Base-by-base conservation (phyloP, 2,797 vertebrate species). In the Acanthopagrus latus region DNA sequence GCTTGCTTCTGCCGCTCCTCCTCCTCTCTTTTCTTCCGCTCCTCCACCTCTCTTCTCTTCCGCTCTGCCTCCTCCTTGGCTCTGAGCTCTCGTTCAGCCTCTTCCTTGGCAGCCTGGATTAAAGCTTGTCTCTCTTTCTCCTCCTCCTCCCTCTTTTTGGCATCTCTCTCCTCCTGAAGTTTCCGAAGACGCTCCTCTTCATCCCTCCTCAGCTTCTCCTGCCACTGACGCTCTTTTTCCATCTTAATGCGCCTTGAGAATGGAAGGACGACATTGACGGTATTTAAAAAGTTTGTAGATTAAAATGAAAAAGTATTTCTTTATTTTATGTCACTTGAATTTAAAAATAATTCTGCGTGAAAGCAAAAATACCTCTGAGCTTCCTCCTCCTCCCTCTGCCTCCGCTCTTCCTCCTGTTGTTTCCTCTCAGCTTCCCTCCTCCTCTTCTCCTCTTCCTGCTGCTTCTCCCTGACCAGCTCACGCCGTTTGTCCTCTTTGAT, bases 161-260 rank as follows among this genome's bases (percentile, higher is more conserved):
- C 93, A 74, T 95, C 94, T 65, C 85, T 91, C 81, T 95, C 95
- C 80, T 96, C 94, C 81, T 91, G 87, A 54, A 95, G 84, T 71
- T 29, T 94, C 82, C 86, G 93, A 86, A 90, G 93, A 7, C 81
- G 90, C 87, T 94, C 93, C 66, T 93, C 93, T 86, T 95, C 95
- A 27, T 95, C 95, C 74, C 78, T 97, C 81, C 94, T 96, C 68
- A 96, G 85, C 89, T 96, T 92, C 87, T 97, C 94, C 73, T 97
- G 97, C 91, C 97, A 96, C 20, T 96, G 97, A 64, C 89, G 96
- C 80, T 97, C 97, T 90, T 96, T 96, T 93, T 98, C 97, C 78
- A 97, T 93, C 83, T 91, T 91, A 52, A 95, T 91, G 16, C 76
- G 90, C 72, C 93, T 94, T 94, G 77, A 13, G n/a, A 78, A 20